A percentile compares a stretch with the other conserved stretches of the same genome.
These are phyloP conservation scores for Pteromalus puparum DNA, from an alignment of 1,140 invertebrate species.

Conservation along the genomic window DNA sequence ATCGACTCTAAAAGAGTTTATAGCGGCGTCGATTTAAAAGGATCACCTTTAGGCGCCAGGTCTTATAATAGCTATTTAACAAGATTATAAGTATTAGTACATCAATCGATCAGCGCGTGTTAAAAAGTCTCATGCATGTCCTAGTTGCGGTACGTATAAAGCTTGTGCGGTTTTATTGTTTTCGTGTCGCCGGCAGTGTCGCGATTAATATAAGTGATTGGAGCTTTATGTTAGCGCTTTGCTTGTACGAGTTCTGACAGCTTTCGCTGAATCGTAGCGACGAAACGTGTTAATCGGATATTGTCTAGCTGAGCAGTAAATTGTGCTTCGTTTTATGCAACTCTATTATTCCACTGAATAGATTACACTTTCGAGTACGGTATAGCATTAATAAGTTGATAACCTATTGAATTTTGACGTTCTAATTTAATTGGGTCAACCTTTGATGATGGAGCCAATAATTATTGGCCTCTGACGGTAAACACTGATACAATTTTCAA, in stretches of 20 bases:
- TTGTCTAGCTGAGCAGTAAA: neutral
- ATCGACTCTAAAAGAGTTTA: too few species aligned
- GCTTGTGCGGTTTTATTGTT: conserved; percentile 16
- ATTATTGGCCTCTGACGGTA: too few species aligned
- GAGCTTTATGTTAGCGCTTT: neutral
- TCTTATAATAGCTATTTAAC: too few species aligned
- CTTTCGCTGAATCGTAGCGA: too few species aligned
- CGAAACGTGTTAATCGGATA: neutral
- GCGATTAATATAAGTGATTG: neutral
- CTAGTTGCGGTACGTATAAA: neutral
- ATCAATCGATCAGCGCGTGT: neutral
- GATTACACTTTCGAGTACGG: neutral
- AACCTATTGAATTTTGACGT: neutral
- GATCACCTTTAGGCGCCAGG: too few species aligned
- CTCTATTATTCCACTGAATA: neutral
- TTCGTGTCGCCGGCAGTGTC: neutral
- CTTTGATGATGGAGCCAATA: too few species aligned
- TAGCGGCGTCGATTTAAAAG: too few species aligned
- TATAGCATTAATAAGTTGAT: neutral
- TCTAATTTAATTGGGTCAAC: neutral
- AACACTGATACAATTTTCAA: too few species aligned
- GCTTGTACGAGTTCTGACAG: neutral
- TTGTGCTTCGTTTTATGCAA: neutral
- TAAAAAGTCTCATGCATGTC: neutral
- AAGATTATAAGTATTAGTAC: too few species aligned